phyloP scores from a whole-genome alignment of 2,113 vertebrate genomes.

The Otis tarda region DNA sequence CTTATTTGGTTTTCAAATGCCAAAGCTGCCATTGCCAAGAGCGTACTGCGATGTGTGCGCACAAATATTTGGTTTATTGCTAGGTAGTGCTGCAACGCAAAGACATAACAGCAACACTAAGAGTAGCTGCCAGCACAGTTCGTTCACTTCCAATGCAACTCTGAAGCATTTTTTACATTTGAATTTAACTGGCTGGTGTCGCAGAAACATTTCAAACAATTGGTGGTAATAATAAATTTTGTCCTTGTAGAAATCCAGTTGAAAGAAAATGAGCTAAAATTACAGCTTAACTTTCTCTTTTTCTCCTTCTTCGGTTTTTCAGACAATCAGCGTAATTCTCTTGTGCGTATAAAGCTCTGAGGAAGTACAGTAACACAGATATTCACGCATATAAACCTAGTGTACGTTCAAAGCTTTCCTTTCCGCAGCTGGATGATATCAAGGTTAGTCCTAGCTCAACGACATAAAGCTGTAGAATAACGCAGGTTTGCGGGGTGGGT shows the following conservation, averaged over 20 bases:
- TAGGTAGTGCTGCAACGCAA: slow-evolving; percentile 32
- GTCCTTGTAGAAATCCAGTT: neutral
- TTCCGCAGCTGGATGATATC: neutral
- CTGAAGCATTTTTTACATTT: neutral
- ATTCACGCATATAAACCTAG: neutral
- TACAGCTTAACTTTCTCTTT: neutral
- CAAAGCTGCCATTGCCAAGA: slow-evolving; percentile 9
- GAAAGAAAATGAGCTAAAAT: neutral
- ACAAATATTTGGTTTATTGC: slow-evolving; percentile 66
- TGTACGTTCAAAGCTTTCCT: neutral
- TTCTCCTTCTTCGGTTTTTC: neutral
- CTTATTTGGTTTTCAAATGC: slow-evolving; percentile 23
- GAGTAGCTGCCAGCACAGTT: neutral
- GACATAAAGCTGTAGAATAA: neutral
- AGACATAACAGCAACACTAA: neutral
- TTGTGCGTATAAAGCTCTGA: neutral
- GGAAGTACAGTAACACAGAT: neutral
- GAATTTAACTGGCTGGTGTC: neutral
- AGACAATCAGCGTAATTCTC: neutral
- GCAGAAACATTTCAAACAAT: neutral
- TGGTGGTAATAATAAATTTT: neutral
- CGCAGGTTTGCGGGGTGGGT: fast-evolving
- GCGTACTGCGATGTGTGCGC: neutral
- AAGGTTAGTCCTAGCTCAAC: neutral
- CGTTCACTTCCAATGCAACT: neutral